Evolutionary conservation across 2,888 invertebrate genomes (phyloP), one percentile per base, ranked within the genome.

Genomic region (Nudaria mundana): DNA sequence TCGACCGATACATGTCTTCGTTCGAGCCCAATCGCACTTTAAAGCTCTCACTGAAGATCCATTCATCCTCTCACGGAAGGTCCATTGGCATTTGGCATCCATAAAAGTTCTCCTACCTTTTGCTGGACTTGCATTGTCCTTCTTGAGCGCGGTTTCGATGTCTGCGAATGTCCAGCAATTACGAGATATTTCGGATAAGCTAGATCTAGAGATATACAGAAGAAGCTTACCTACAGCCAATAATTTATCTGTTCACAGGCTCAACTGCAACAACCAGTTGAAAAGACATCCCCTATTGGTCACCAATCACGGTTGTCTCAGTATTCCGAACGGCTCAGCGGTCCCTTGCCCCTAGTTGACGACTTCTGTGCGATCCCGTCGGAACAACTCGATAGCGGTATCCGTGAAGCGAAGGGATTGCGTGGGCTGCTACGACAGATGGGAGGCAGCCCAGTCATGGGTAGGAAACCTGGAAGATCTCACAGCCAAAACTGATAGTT

Each of bases 361-460:
- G 97, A 97, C 79, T 97, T 97, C 84, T 96, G 94, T 69, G 95
- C 95, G 13, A 94, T 97, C 49, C 96, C 97, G 6, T 93, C 95
- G 66, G 97, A 93, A 70, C 92, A 91, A 13, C 67, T 90, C 3
- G 94, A 93, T 43, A 91, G 81, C 55, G 85, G 88, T 0, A 81
- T 89, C 23, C 76, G 90, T 3, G 94, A 95, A 76, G 93, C 94
- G 0, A 93, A 94, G 62, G 94, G 95, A 0, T 84, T 97, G 11
- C 93, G 95, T 52, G 93, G 92, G 61, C 86, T 97, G 0, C 93
- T 97, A 46, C 90, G 94, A 32, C 96, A 95, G 65, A 96, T 97
- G 85, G 94, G 96, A 3, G 93, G 94, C 6, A 96, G 96, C 70
- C 96, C 96, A 0, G 94, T 95, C 38, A 86, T 95, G 82, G 93